Conservation (phyloP, 2,797 vertebrate species). For the Cyprinella venusta region DNA sequence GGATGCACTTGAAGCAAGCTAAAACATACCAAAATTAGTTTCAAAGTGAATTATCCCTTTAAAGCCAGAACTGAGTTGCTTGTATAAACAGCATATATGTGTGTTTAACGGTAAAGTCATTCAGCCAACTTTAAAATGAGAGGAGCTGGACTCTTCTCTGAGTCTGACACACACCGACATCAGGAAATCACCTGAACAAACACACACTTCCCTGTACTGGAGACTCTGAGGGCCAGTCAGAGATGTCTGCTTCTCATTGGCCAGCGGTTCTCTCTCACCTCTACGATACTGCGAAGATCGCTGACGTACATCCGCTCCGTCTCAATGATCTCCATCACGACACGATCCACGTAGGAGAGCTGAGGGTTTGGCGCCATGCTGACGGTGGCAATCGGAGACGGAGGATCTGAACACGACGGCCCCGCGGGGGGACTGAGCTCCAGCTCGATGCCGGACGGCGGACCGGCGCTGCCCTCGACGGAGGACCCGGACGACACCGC, state of each 20-base stretch:
- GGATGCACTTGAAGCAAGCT: too few species aligned
- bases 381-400: constrained; percentile 76
- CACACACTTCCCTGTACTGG: background rate
- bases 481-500: constrained; percentile 82
- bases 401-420: constrained; percentile 1
- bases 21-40: too few species aligned
- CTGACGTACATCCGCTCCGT: constrained; percentile 93
- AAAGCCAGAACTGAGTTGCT: too few species aligned
- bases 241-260: too few species aligned
- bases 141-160: too few species aligned
- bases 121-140: too few species aligned
- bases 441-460: constrained; percentile 68
- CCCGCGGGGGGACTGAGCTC: constrained; percentile 74
- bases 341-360: constrained; percentile 90
- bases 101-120: too few species aligned
- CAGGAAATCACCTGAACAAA: background rate
- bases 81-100: too few species aligned
- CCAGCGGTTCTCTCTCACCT: constrained; percentile 78
- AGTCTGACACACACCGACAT: background rate
- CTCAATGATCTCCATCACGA: constrained; percentile 95
- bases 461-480: constrained; percentile 62
- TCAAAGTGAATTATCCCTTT: too few species aligned
- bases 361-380: constrained; percentile 79
- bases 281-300: constrained; percentile 92
- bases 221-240: background rate